These are phyloP conservation scores for Entelurus aequoreus DNA, from an alignment of 2,113 vertebrate genomes.

Conservation along the genomic window DNA sequence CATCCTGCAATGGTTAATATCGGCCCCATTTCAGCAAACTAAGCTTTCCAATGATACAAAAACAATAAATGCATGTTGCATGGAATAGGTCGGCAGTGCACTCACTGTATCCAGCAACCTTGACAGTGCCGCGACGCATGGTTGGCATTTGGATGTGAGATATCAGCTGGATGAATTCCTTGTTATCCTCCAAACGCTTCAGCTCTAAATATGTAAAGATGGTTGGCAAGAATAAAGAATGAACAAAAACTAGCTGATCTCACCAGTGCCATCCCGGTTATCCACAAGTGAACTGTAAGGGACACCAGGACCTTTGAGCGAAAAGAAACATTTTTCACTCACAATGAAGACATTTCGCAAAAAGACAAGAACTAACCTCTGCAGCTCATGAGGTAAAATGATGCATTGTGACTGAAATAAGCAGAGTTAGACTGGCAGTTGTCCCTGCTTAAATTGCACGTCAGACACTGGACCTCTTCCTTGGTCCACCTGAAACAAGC, in stretches of 20 bases:
- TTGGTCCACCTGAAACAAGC: conserved; percentile 39
- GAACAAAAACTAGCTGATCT: neutral
- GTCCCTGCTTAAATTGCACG: conserved; percentile 69
- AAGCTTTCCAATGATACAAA: neutral
- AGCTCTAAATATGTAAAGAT: conserved; percentile 62
- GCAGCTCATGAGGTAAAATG: conserved; percentile 82
- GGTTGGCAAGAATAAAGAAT: neutral
- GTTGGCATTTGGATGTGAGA: conserved; percentile 81
- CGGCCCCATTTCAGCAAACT: too few relatives aligned
- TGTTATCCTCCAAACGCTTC: conserved; percentile 79
- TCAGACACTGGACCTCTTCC: conserved; percentile 71
- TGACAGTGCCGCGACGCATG: conserved; percentile 57
- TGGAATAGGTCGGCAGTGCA: conserved; percentile 5
- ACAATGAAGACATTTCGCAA: neutral
- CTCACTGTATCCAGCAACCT: conserved; percentile 74
- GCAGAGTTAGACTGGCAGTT: conserved; percentile 85
- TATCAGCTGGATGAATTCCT: conserved; percentile 62
- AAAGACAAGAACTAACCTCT: conserved; percentile 64
- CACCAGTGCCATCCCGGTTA: conserved; percentile 40
- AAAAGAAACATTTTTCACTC: conserved; percentile 3
- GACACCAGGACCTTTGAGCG: conserved; percentile 80
- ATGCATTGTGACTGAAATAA: conserved; percentile 79
- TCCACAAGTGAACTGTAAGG: conserved; percentile 69
- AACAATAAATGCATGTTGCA: neutral
- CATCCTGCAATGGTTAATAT: too few relatives aligned